Evolutionary conservation across 2,797 vertebrate genomes (phyloP), one percentile per base, ranked within the genome.

Genomic region (Linurgus olivaceus): DNA sequence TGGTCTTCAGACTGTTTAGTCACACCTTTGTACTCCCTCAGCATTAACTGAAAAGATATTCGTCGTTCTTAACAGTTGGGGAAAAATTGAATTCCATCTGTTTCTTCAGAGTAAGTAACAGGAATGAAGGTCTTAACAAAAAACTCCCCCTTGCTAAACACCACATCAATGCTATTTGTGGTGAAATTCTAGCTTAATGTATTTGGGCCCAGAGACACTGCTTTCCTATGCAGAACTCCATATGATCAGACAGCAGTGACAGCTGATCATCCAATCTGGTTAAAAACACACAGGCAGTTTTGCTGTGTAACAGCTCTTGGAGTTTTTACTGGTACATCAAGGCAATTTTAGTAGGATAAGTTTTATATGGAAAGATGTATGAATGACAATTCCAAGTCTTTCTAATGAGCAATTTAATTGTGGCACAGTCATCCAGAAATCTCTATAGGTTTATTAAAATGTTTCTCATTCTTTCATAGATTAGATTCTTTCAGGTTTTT

Each of bases 201-300:
- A 77, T 61, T 87, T 88, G 28, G 63, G 26, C 37, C 83, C 72
- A 90, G 55, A 62, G 70, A 89, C 93, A 45, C n/a, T 94, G 58
- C 76, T 94, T 96, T 91, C 42, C 17, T 62, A 31, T 93, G 79
- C 76, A 90, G 54, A 83, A 94, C 91, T 68, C 94, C 89, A 78
- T 86, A 86, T 92, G 89, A 95, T 80, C 77, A 80, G 65, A 80
- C 66, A 94, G 51, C 40, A 93, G 62, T 75, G 73, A 62, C 94
- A 94, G 82, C 51, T 96, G 94, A 86, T 90, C 66, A 74, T 80
- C 61, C 92, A 95, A 31, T 91, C 89, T 94, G 92, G 63, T 59
- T 42, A 76, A 66, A 86, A 85, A 76, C 0, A 0, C 59, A 35
- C n/a, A 68, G 50, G 13, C 37, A 37, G 52, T 90, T 95, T 35